Evolutionary conservation across 1,140 invertebrate genomes (phyloP), one percentile per base, ranked within the genome.

Genomic region (Glomeris maerens): DNA sequence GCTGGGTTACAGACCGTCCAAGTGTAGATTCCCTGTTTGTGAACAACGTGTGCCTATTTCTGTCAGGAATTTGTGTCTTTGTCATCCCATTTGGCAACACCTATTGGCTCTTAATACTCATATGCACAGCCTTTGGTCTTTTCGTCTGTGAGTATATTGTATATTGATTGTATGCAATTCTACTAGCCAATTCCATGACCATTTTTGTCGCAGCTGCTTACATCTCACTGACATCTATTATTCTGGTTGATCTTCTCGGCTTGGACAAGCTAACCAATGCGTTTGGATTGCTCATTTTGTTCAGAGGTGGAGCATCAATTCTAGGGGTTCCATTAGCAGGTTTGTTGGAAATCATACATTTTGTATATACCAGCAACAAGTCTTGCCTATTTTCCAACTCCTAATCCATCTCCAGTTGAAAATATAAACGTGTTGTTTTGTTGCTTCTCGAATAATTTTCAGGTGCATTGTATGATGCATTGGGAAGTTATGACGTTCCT

Each of bases 161-260:
- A 28, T 20, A 21, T 27, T 27, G 21, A 29, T 59, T 40, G 0
- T 17, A 21, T 40, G 10, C 10, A 51, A 31, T 49, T 7, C 23
- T 20, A 23, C 54, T 52, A 7, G 14, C 31, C 36, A 26, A 42
- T 20, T 44, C 31, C 55, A 20, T 55, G 51, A 53, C 53, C 54
- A n/a, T n/a, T 60, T 55, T 72, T 36, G 27, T 67, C 79, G 54
- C 71, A 92, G 89, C 93, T 55, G 92, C 91, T 27, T 98, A 95
- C 67, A 94, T 98, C 58, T 95, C 91, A 1, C 70, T 98, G 36
- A 97, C 93, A 28, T 98, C 94, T 20, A 97, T 98, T 63, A 94
- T 98, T 60, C 73, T 98, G 42, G 92, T 95, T 55, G 93, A 98
- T 62, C 71, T 97, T 17, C 73, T 98, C 27, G 94, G 94, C 13